These are phyloP conservation scores for Lycaena phlaeas DNA, from an alignment of 2,888 invertebrate species.

Conservation along the genomic window DNA sequence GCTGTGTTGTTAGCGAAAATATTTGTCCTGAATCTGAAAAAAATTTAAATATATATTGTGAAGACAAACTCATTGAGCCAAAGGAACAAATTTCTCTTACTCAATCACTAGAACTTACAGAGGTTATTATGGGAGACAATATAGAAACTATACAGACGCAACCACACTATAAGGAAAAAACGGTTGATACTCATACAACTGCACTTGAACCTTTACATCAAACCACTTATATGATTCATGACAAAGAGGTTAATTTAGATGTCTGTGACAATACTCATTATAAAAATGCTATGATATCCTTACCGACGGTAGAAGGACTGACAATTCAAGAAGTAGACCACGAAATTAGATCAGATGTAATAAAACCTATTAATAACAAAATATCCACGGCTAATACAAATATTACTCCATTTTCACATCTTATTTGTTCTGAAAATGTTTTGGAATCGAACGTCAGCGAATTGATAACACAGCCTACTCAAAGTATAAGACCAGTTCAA, in stretches of 20 bases:
- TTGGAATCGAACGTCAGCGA: slow-evolving; percentile 36
- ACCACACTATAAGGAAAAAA: slow-evolving; percentile 24
- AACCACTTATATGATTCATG: slow-evolving; percentile 37
- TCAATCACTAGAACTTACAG: slow-evolving; percentile 40
- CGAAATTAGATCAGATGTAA: slow-evolving; percentile 35
- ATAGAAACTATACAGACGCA: slow-evolving; percentile 18
- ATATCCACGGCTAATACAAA: slow-evolving; percentile 37
- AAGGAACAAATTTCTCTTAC: slow-evolving; percentile 38
- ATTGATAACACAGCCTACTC: slow-evolving; percentile 30
- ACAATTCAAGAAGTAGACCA: slow-evolving; percentile 48
- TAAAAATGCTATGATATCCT: slow-evolving; percentile 34
- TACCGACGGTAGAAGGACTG: slow-evolving; percentile 40
- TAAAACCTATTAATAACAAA: slow-evolving; percentile 30
- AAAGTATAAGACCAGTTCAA: slow-evolving; percentile 34
- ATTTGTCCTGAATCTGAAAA: slow-evolving; percentile 54
- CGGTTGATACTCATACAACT: slow-evolving; percentile 27
- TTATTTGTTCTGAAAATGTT: slow-evolving; percentile 52
- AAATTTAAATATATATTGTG: slow-evolving; percentile 38
- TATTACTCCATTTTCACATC: slow-evolving; percentile 41
- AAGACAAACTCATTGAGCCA: slow-evolving; percentile 48
- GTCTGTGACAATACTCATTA: slow-evolving; percentile 24
- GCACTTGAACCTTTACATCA: slow-evolving; percentile 36
- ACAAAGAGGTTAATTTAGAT: slow-evolving; percentile 34
- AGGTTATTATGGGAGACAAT: slow-evolving; percentile 39
- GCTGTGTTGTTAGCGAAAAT: slow-evolving; percentile 38